Percentiles rank a stretch among this genome's conserved stretches.
Evolutionary conservation across 2,113 vertebrate species (phyloP).

Genomic region (Corynorhinus townsendii): DNA sequence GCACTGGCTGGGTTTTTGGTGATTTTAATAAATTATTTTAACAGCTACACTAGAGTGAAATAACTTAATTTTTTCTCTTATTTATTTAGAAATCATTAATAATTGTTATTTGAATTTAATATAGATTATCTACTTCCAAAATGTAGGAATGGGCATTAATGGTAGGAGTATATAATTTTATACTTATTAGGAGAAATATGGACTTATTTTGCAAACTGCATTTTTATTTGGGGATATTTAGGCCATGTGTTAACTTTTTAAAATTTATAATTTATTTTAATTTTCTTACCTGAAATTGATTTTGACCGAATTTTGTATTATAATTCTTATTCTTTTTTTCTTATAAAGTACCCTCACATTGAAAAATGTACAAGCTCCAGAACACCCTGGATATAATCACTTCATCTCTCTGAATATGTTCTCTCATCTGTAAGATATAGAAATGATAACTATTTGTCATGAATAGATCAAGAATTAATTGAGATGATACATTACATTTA

Average conservation of each 20-base stretch:
- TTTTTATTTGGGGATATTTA: not conserved
- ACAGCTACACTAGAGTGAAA: not conserved
- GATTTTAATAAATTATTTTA: not conserved
- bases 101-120: not conserved
- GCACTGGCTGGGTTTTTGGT: not conserved
- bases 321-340: not conserved
- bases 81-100: not conserved
- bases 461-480: not conserved
- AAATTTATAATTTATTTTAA: not conserved
- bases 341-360: not conserved
- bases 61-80: not conserved
- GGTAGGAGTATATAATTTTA: not conserved
- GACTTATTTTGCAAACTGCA: not conserved
- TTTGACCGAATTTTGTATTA: not conserved
- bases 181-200: not conserved
- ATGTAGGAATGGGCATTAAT: not conserved
- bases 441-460: not conserved
- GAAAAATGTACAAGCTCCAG: not conserved
- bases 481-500: not conserved
- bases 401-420: not conserved
- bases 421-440: not conserved
- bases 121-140: not conserved
- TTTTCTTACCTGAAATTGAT: not conserved
- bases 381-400: not conserved
- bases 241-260: not conserved